Evolutionary conservation across 2,113 vertebrate genomes (phyloP).

Genomic region (Crotalus horridus): DNA sequence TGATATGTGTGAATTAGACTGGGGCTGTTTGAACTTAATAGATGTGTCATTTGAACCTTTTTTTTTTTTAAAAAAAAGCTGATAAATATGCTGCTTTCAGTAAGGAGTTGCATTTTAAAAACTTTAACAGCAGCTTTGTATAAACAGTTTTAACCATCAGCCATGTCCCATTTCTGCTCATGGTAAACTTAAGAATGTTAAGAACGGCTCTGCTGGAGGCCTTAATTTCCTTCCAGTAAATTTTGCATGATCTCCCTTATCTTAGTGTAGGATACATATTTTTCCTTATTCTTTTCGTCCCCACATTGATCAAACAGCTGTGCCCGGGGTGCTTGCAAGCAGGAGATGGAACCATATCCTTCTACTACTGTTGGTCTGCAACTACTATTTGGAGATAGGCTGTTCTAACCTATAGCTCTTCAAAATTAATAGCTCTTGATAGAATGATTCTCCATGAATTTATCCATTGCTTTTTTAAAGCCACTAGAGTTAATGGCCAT

Average conservation of each 20-base stretch:
- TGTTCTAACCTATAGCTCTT: not conserved
- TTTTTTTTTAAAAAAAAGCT: slow-evolving; percentile 7
- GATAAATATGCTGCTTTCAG: slow-evolving; percentile 55
- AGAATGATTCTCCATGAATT: not conserved
- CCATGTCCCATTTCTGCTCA: not conserved
- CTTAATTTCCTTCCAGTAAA: not conserved
- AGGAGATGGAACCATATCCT: not conserved
- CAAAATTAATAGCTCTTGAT: not conserved
- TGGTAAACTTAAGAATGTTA: not conserved
- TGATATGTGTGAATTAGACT: not conserved
- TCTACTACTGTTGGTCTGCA: not conserved
- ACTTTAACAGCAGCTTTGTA: not conserved
- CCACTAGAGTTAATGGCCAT: not conserved
- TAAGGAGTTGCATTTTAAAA: slow-evolving; percentile 21
- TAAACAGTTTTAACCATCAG: not conserved
- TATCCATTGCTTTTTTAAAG: not conserved
- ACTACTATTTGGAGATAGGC: not conserved
- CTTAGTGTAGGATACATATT: not conserved
- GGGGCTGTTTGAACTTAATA: not conserved
- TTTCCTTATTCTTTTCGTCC: not conserved
- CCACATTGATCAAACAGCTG: not conserved
- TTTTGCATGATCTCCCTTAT: not conserved
- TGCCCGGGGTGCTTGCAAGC: not conserved
- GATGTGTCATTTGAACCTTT: not conserved
- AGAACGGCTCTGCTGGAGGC: not conserved